A percentile compares a stretch with the other conserved stretches of the same genome.
Evolutionary conservation across 1,140 invertebrate genomes (phyloP).

Genomic region (Hyles euphorbiae): DNA sequence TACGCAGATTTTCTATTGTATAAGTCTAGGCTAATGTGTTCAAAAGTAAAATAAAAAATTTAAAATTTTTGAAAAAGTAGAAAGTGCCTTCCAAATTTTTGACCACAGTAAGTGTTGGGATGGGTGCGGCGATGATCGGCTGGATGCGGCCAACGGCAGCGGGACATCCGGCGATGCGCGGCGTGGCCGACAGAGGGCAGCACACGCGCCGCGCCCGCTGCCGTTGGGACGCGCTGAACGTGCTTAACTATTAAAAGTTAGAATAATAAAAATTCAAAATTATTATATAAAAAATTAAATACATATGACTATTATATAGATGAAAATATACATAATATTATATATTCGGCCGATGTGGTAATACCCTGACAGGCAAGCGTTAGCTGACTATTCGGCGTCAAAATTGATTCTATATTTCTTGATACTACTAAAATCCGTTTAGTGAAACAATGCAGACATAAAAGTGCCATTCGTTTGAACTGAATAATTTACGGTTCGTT

Average conservation of each 20-base stretch:
- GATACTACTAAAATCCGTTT: constrained; percentile 35
- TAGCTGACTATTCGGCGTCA: constrained; percentile 67
- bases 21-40: constrained; percentile 75
- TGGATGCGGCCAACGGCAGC: constrained; percentile 35
- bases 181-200: neutral
- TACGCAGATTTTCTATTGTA: constrained; percentile 74
- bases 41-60: constrained; percentile 69
- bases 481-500: constrained; percentile 38
- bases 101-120: constrained; percentile 72
- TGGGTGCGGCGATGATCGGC: constrained; percentile 60
- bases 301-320: constrained; percentile 73
- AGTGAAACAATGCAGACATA: constrained; percentile 55
- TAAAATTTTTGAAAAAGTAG: constrained; percentile 68
- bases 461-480: constrained; percentile 68
- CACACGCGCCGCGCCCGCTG: constrained; percentile 17
- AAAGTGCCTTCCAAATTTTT: constrained; percentile 75
- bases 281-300: constrained; percentile 70
- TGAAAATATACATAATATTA: constrained; percentile 72
- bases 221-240: constrained; percentile 39
- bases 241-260: constrained; percentile 69
- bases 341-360: constrained; percentile 71
- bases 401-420: constrained; percentile 65
- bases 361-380: constrained; percentile 73
- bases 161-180: neutral
- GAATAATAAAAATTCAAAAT: constrained; percentile 73